Conservation (phyloP, 2,113 vertebrate species). For the Lates calcarifer region DNA sequence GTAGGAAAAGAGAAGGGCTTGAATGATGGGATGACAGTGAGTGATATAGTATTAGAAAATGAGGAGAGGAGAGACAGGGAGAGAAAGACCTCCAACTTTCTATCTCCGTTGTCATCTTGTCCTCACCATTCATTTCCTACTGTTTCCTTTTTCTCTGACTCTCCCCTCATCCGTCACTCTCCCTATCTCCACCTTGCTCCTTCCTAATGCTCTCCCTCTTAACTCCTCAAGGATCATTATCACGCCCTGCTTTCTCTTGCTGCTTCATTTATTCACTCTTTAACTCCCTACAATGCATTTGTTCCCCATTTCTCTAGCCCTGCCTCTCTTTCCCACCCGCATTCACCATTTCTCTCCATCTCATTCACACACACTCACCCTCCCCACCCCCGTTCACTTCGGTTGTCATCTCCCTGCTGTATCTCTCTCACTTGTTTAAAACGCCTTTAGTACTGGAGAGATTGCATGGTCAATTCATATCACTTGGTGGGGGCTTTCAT, state of each 20-base stretch:
- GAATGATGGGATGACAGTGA: slow-evolving; percentile 40
- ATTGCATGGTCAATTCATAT: slow-evolving; percentile 53
- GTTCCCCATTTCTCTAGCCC: slow-evolving; percentile 36
- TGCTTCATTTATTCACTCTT: slow-evolving; percentile 75
- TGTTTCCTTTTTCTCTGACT: slow-evolving; percentile 38
- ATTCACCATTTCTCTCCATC: slow-evolving; percentile 10
- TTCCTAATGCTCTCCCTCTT: slow-evolving; percentile 59
- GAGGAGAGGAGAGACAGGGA: slow-evolving; percentile 33
- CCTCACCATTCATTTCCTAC: slow-evolving; percentile 59
- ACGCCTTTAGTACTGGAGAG: slow-evolving; percentile 23
- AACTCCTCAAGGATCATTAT: slow-evolving; percentile 71
- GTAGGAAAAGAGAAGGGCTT: background rate
- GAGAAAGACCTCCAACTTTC: slow-evolving; percentile 57
- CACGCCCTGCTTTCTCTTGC: slow-evolving; percentile 51
- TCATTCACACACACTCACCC: slow-evolving; percentile 13
- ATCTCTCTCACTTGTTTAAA: slow-evolving; percentile 39
- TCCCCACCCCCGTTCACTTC: background rate
- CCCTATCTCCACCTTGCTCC: slow-evolving; percentile 62
- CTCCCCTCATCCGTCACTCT: slow-evolving; percentile 73
- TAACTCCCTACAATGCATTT: slow-evolving; percentile 54
- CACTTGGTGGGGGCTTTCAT: slow-evolving; percentile 43
- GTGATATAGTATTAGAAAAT: slow-evolving; percentile 51
- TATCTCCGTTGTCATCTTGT: slow-evolving; percentile 78
- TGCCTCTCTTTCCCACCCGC: background rate
- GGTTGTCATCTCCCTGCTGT: slow-evolving; percentile 8